Percentiles rank a stretch among this genome's conserved stretches.
Conservation (phyloP, 1,140 invertebrate genomes). For the Leptopilina clavipes region DNA sequence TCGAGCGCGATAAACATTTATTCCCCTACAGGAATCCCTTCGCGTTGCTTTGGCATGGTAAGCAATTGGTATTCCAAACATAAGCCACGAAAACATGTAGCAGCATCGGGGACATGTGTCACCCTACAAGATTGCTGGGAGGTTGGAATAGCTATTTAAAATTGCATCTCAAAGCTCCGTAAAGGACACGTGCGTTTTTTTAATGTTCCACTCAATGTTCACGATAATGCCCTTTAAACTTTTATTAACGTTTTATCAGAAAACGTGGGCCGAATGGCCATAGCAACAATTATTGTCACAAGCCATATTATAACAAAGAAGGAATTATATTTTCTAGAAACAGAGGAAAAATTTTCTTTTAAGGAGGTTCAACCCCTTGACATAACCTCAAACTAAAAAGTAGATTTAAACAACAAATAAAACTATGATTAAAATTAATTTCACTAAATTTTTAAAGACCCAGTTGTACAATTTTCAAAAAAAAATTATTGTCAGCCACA, state of each 20-base stretch:
- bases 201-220: conserved; percentile 71
- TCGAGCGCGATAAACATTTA: conserved; percentile 53
- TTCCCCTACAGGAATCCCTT: conserved; percentile 46
- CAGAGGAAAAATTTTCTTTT: background rate
- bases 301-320: conserved; percentile 25
- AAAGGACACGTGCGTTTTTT: conserved; percentile 73
- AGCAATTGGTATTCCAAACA: conserved; percentile 68
- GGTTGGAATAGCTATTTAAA: conserved; percentile 73
- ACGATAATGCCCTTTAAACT: conserved; percentile 74
- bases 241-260: conserved; percentile 72
- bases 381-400: too few species aligned
- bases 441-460: too few species aligned
- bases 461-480: too few species aligned
- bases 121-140: conserved; percentile 65
- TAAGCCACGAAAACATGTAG: conserved; percentile 59
- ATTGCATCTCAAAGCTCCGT: conserved; percentile 70
- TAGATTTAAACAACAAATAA: too few species aligned
- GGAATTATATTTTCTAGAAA: background rate
- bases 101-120: conserved; percentile 73
- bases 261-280: conserved; percentile 71
- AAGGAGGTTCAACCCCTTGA: too few species aligned
- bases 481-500: too few species aligned
- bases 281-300: conserved; percentile 35
- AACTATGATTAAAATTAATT: too few species aligned
- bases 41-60: conserved; percentile 6